Evolutionary conservation across 2,888 invertebrate genomes (phyloP).

Genomic region (Drosophila anomalata): DNA sequence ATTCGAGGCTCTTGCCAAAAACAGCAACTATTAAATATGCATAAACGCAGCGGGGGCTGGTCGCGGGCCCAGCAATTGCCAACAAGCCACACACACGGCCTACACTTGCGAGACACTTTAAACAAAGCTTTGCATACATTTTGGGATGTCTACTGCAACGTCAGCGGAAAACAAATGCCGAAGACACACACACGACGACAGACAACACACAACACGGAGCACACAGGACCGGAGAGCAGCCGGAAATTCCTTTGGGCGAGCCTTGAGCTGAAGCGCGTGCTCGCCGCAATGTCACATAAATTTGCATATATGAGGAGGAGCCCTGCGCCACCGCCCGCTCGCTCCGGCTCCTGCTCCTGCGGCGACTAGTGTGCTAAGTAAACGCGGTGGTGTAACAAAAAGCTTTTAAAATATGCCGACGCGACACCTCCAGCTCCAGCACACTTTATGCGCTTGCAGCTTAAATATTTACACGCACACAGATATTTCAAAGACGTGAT

Average conservation of each 20-base stretch:
- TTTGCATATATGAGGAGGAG: conserved; percentile 59
- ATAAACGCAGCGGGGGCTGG: conserved; percentile 68
- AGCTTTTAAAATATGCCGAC: conserved; percentile 82
- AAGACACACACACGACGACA: conserved; percentile 16
- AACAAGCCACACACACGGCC: conserved; percentile 51
- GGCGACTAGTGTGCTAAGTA: conserved; percentile 59
- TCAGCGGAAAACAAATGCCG: conserved; percentile 78
- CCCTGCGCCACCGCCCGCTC: conserved; percentile 8
- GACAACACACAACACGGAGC: neutral
- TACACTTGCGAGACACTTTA: conserved; percentile 53
- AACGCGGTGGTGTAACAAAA: conserved; percentile 74
- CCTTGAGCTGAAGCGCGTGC: conserved; percentile 76
- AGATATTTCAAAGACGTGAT: conserved; percentile 21
- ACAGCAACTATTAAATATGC: conserved; percentile 80
- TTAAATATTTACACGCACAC: conserved; percentile 78
- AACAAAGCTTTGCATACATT: conserved; percentile 82
- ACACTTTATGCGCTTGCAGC: conserved; percentile 74
- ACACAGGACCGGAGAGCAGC: conserved; percentile 9
- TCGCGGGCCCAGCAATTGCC: conserved; percentile 73
- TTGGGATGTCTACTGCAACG: conserved; percentile 64
- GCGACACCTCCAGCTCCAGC: conserved; percentile 74
- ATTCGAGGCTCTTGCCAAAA: conserved; percentile 79
- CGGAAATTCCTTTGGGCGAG: conserved; percentile 74
- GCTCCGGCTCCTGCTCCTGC: conserved; percentile 7
- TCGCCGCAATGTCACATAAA: conserved; percentile 71